Base-by-base conservation (phyloP, 2,797 vertebrate genomes). In the Pantherophis alleghaniensis region DNA sequence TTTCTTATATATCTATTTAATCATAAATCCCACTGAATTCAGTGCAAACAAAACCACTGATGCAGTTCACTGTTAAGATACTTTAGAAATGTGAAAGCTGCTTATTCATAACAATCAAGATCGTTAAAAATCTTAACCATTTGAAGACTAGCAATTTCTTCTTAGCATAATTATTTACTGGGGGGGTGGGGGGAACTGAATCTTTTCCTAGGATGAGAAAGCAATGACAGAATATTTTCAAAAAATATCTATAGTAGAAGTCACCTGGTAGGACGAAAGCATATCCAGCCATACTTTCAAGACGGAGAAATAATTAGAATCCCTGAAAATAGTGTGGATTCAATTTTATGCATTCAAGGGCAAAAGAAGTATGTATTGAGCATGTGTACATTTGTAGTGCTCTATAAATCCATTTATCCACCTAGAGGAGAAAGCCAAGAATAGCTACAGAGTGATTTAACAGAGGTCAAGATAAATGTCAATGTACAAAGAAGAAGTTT, bases 271-370 rank as follows among this genome's bases (percentile, higher is more conserved):
- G n/a, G 0, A 47, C 87, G 91, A 94, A 87, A 42, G 42, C 79
- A 89, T 83, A 83, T 24, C 37, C 20, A 83, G 24, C 24, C 56
- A 74, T 22, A 51, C 55, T 42, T 56, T 93, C 53, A 57, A 18
- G 32, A 20, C 42, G 28, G 32, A 60, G 32, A 79, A 47, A 47
- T 32, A 10, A 87, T 26, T 91, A n/a, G 63, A 26, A 61, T 53
- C 57, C 90, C 94, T 4, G 0, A 47, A 83, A 0, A 22, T 88
- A 47, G 9, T 91, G 86, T 88, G 61, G 90, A 32, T 74, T 57
- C 90, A 12, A 88, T 95, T 94, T 93, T 59, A 51, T 12, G 2
- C 42, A 90, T 55, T 24, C 61, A 83, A 37, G 57, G 53, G 57
- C 6, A 59, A 61, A 32, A 86, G 24, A 53, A 63, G 18, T 9